These are phyloP conservation scores for Caerostris darwini DNA, from an alignment of 1,140 invertebrate genomes.

Conservation along the genomic window DNA sequence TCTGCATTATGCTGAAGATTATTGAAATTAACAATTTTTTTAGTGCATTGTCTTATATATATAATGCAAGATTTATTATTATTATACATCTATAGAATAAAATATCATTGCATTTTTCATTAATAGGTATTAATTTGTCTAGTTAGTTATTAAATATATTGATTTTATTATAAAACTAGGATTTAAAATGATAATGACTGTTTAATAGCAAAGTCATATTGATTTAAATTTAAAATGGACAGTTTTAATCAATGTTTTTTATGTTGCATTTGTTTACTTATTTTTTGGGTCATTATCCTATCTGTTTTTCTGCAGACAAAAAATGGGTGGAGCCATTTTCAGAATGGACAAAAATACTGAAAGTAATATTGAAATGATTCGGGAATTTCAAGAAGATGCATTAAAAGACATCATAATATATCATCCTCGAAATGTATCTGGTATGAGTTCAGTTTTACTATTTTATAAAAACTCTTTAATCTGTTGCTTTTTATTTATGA, in stretches of 20 bases:
- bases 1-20: too few relatives aligned
- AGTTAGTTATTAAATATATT: too few relatives aligned
- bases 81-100: too few relatives aligned
- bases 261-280: background rate
- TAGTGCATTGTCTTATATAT: too few relatives aligned
- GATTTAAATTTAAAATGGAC: background rate
- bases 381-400: slow-evolving; percentile 86
- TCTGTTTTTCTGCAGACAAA: slow-evolving; percentile 68
- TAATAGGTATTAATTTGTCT: too few relatives aligned
- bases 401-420: slow-evolving; percentile 87
- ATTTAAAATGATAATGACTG: background rate
- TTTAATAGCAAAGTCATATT: background rate
- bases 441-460: background rate
- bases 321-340: slow-evolving; percentile 86
- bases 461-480: background rate
- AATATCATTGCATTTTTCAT: too few relatives aligned
- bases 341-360: slow-evolving; percentile 85
- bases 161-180: background rate
- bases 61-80: too few relatives aligned
- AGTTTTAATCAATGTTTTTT: background rate
- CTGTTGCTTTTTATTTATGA: background rate
- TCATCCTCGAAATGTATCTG: slow-evolving; percentile 81
- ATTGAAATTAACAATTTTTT: too few relatives aligned
- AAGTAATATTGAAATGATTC: slow-evolving; percentile 84
- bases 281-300: background rate